Base-by-base conservation (phyloP, 2,888 invertebrate species). In the Iselma pallidipennis region DNA sequence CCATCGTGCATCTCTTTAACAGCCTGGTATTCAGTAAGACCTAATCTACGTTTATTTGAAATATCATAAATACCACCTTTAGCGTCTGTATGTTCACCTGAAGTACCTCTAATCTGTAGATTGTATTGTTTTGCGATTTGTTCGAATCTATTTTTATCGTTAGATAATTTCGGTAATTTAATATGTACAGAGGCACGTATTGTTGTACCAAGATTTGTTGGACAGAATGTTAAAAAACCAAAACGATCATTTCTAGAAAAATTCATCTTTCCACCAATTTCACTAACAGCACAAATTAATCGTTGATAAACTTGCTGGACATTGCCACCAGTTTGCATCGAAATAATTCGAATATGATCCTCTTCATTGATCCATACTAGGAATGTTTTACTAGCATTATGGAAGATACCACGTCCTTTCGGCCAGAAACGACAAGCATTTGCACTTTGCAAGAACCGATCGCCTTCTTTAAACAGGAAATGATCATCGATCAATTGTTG, bases 321-420 rank as follows among this genome's bases (percentile, higher is more conserved):
- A 85, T 96, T 91, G 74, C 95, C 96, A 66, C 95, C 97, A 87
- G 89, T 90, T 84, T 97, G 95, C 96, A 98, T 96, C 76, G 96
- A 96, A 84, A 98, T 98, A 77, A 98, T 91, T 71, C 97, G 90
- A 78, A 97, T 88, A 83, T 98, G 98, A 86, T 98, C 98, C 83
- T 98, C 97, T 83, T 98, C 97, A 80, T 96, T 96, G 84, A 93
- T 90, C 97, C 98, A 98, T 69, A 97, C 92, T 81, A 95, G 85
- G 90, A 98, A 98, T 70, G 95, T 95, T 86, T 96, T 96, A 84
- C 88, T 89, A 80, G 94, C 91, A 80, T 98, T 98, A 86, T 94
- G 93, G 88, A 89, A 98, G 84, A 98, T 97, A 76, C 98, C 98
- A 81, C 98, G 91, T 23, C 88, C 87, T 66, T 89, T 86, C 70